Conservation (phyloP, 1,140 invertebrate genomes). For the Drosophila persimilis region DNA sequence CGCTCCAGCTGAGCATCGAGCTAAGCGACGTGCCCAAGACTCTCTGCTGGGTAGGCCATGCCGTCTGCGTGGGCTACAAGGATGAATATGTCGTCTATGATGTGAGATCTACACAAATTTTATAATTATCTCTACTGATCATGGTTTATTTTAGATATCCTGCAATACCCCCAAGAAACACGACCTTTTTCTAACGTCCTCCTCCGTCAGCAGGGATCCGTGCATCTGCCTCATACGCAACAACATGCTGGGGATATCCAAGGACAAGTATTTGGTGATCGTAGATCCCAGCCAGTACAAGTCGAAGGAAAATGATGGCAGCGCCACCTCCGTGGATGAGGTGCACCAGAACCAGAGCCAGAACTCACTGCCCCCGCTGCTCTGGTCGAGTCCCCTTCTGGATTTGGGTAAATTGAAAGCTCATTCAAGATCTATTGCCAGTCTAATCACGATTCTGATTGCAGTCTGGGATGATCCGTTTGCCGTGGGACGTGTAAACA, state of each 20-base stretch:
- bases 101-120: slow-evolving; percentile 84
- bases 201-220: slow-evolving; percentile 91
- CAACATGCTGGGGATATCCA: slow-evolving; percentile 68
- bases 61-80: slow-evolving; percentile 92
- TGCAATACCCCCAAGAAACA: slow-evolving; percentile 60
- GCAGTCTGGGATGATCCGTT: slow-evolving; percentile 96
- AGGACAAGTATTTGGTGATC: slow-evolving; percentile 72
- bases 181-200: slow-evolving; percentile 91
- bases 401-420: slow-evolving; percentile 53
- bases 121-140: background rate
- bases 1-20: slow-evolving; percentile 89
- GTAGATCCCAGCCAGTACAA: slow-evolving; percentile 70
- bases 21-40: slow-evolving; percentile 93
- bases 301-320: slow-evolving; percentile 36
- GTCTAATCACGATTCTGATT: slow-evolving; percentile 5
- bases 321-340: slow-evolving; percentile 14
- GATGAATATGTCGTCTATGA: slow-evolving; percentile 91
- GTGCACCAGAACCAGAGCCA: slow-evolving; percentile 37
- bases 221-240: slow-evolving; percentile 87
- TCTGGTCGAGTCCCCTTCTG: slow-evolving; percentile 66
- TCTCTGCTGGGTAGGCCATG: slow-evolving; percentile 93
- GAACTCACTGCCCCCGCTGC: slow-evolving; percentile 48
- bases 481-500: slow-evolving; percentile 91
- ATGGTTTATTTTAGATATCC: slow-evolving; percentile 48
- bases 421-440: too few relatives aligned